Conservation (phyloP, 1,140 invertebrate species). For the Dendrolimus punctatus region DNA sequence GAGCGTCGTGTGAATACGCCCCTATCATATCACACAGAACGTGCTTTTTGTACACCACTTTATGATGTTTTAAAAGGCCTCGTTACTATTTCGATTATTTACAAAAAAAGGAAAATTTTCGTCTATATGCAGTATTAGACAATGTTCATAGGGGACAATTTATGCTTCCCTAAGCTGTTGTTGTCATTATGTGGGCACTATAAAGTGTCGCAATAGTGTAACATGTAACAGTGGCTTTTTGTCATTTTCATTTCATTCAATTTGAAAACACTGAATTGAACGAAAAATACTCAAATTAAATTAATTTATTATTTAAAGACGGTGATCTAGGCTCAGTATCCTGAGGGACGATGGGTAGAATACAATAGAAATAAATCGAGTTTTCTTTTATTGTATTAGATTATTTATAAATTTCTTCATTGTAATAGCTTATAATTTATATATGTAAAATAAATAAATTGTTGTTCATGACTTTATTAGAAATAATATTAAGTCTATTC, state of each 20-base stretch:
- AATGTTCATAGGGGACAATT: conserved; percentile 59
- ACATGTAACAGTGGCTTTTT: conserved; percentile 39
- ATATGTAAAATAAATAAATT: no score
- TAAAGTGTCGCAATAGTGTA: conserved; percentile 36
- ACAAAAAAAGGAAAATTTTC: conserved; percentile 48
- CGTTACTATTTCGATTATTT: conserved; percentile 53
- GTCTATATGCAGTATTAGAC: conserved; percentile 21
- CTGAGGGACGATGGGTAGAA: no score
- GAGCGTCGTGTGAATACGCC: conserved; percentile 52
- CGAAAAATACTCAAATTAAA: no score
- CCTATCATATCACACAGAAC: conserved; percentile 45
- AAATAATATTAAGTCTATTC: no score
- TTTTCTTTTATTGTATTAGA: no score
- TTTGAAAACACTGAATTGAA: no score
- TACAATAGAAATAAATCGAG: no score
- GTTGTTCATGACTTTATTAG: no score
- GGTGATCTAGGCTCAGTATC: no score
- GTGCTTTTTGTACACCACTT: conserved; percentile 50
- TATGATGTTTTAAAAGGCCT: conserved; percentile 56
- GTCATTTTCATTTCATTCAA: conserved; percentile 2
- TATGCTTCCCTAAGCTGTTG: conserved; percentile 48
- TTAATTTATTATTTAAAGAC: no score
- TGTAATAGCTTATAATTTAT: no score
- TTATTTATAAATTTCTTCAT: no score
- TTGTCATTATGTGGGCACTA: conserved; percentile 42